A percentile compares a stretch with the other conserved stretches of the same genome.
Conservation (phyloP, 2,888 invertebrate species). For the Spodoptera exigua region DNA sequence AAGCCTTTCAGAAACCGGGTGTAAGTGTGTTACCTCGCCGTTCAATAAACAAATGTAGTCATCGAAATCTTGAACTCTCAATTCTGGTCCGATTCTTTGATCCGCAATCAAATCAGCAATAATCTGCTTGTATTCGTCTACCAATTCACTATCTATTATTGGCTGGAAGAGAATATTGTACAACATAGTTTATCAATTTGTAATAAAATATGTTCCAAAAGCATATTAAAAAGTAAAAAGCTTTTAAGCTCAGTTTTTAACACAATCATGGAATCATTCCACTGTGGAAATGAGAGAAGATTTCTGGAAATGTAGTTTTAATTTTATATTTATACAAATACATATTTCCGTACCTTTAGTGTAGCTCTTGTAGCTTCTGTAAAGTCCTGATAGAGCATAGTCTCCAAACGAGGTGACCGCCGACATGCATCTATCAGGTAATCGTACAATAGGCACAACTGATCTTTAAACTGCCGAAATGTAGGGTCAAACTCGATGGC, state of each 20-base stretch:
- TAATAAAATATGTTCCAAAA: neutral
- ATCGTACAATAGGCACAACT: conserved; percentile 92
- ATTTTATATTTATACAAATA: neutral
- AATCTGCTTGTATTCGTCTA: conserved; percentile 90
- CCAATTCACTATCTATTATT: conserved; percentile 92
- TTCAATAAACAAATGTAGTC: conserved; percentile 93
- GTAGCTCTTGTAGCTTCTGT: conserved; percentile 62
- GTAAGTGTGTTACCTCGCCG: conserved; percentile 87
- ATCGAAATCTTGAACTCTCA: conserved; percentile 94
- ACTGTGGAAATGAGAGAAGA: too few relatives aligned
- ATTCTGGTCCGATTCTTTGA: conserved; percentile 92
- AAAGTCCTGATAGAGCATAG: conserved; percentile 92
- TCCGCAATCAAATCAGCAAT: conserved; percentile 91
- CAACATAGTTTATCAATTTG: neutral
- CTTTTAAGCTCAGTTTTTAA: too few relatives aligned
- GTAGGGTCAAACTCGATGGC: conserved; percentile 92
- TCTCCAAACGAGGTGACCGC: conserved; percentile 94
- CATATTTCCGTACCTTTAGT: conserved; percentile 68
- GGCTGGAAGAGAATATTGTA: conserved; percentile 89
- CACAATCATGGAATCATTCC: too few relatives aligned
- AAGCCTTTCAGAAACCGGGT: too few relatives aligned
- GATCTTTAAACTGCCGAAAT: conserved; percentile 92
- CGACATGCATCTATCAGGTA: conserved; percentile 93
- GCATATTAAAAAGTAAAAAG: too few relatives aligned
- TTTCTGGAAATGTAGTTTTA: too few relatives aligned